Evolutionary conservation across 2,888 invertebrate genomes (phyloP).

Genomic region (Petrophora chlorosata): DNA sequence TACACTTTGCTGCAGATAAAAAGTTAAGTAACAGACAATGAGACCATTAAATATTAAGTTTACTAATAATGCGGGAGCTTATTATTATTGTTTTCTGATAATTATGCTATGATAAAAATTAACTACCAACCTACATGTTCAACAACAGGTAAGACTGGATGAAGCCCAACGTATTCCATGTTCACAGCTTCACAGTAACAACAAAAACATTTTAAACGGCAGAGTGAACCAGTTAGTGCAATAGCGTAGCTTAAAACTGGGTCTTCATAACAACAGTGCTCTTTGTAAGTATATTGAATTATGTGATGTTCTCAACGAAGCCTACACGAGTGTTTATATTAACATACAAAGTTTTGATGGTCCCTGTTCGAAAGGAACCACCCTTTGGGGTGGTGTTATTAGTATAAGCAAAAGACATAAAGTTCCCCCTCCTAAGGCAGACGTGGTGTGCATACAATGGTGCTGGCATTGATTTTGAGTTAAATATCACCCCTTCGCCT

Average conservation of each 20-base stretch:
- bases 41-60: too few species aligned
- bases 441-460: constrained; percentile 78
- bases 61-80: too few species aligned
- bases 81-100: too few species aligned
- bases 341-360: constrained; percentile 75
- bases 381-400: constrained; percentile 77
- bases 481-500: constrained; percentile 75
- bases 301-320: constrained; percentile 63
- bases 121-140: too few species aligned
- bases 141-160: too few species aligned
- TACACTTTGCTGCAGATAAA: too few species aligned
- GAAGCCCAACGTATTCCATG: too few species aligned
- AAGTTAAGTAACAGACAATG: too few species aligned
- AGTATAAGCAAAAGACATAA: constrained; percentile 80
- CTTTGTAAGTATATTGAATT: constrained; percentile 55
- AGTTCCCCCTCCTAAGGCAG: constrained; percentile 60
- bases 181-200: too few species aligned
- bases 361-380: constrained; percentile 66
- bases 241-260: not conserved
- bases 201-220: too few species aligned
- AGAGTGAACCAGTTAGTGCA: not conserved
- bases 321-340: constrained; percentile 78
- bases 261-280: constrained; percentile 26
- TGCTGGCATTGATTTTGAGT: constrained; percentile 79
- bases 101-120: too few species aligned